Conservation (phyloP, 2,113 vertebrate genomes). For the Callipepla californica region DNA sequence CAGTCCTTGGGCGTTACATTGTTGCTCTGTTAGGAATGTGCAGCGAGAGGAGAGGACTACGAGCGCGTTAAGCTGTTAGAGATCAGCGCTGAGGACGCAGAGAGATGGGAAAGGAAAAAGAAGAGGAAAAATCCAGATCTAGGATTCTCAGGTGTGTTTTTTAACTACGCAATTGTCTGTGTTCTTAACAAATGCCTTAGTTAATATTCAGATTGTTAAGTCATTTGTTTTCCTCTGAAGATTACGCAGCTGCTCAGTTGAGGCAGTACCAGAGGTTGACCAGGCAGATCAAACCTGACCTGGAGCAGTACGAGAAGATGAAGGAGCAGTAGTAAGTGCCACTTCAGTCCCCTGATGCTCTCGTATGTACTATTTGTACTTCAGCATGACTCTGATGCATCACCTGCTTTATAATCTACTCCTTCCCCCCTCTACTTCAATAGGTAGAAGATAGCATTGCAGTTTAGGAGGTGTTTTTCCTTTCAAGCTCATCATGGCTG, state of each 20-base stretch:
- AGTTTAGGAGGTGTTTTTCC: rapidly evolving
- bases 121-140: slow-evolving; percentile 93
- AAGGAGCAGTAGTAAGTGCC: slow-evolving; percentile 86
- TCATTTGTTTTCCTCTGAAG: slow-evolving; percentile 50
- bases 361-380: rapidly evolving
- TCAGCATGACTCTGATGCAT: rapidly evolving
- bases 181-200: rapidly evolving
- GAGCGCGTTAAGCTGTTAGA: slow-evolving; percentile 91
- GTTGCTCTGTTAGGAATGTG: slow-evolving; percentile 83
- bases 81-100: slow-evolving; percentile 94
- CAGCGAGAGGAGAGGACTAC: slow-evolving; percentile 89
- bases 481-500: rapidly evolving
- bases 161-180: rapidly evolving
- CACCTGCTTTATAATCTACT: rapidly evolving
- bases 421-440: rapidly evolving
- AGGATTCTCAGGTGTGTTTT: slow-evolving; percentile 90
- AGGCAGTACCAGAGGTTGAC: slow-evolving; percentile 95
- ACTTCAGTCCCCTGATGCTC: rapidly evolving
- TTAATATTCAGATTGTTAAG: rapidly evolving
- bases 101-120: slow-evolving; percentile 93
- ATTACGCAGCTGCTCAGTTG: slow-evolving; percentile 95
- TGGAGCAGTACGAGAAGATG: slow-evolving; percentile 88
- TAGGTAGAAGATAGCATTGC: rapidly evolving
- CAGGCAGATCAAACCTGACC: slow-evolving; percentile 93
- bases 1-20: rapidly evolving